Conservation (phyloP, 2,888 invertebrate genomes). For the Oligia fasciuncula region DNA sequence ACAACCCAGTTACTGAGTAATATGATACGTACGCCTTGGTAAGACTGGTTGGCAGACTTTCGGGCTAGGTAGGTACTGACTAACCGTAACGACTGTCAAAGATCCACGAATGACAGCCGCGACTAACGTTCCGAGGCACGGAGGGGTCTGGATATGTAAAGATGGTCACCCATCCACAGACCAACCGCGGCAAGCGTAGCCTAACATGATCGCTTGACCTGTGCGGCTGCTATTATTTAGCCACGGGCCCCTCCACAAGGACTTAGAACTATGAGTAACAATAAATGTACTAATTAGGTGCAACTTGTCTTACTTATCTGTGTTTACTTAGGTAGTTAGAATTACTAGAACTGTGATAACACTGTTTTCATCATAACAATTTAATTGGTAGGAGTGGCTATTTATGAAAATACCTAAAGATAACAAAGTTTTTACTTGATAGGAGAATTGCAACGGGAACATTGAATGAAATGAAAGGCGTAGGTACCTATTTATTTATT, state of each 20-base stretch:
- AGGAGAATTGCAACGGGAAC: neutral
- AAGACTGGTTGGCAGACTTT: neutral
- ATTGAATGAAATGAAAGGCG: neutral
- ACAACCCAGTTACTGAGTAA: no score
- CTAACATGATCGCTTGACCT: neutral
- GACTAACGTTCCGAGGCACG: neutral
- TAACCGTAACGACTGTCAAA: neutral
- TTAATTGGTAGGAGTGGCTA: slow-evolving; percentile 3
- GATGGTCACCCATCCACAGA: no score
- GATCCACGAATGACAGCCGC: neutral
- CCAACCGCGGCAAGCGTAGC: no score
- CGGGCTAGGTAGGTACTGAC: neutral
- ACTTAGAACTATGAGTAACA: slow-evolving; percentile 26
- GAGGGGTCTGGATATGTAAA: neutral
- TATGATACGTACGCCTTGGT: neutral
- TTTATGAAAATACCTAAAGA: neutral
- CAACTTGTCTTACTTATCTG: slow-evolving; percentile 9
- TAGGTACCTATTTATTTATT: no score
- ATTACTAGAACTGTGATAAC: slow-evolving; percentile 16
- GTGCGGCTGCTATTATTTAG: neutral
- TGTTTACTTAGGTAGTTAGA: slow-evolving; percentile 31
- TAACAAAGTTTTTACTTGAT: neutral
- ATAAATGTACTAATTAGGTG: neutral
- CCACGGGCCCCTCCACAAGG: neutral
- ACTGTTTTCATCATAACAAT: slow-evolving; percentile 25